Evolutionary conservation across 2,113 vertebrate genomes (phyloP).

Genomic region (Dasyprocta punctata): DNA sequence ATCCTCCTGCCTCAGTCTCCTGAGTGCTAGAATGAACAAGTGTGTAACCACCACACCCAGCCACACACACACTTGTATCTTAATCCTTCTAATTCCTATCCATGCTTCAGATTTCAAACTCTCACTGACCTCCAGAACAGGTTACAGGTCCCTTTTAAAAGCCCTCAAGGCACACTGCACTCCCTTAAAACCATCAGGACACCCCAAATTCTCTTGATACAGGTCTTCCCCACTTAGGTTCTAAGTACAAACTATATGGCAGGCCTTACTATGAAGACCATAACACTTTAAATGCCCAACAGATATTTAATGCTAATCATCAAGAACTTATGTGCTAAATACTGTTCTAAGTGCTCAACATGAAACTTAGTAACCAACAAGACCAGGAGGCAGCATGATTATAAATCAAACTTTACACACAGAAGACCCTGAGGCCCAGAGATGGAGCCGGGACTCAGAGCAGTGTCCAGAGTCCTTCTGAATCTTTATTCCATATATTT

Average conservation of each 20-base stretch:
- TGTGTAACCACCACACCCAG: neutral
- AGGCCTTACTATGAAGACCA: neutral
- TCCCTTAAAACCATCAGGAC: neutral
- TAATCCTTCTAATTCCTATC: neutral
- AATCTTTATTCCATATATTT: neutral
- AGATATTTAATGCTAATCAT: neutral
- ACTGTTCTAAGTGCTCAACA: neutral
- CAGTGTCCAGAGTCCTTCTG: neutral
- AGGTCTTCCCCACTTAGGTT: neutral
- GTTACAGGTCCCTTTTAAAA: neutral
- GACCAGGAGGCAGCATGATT: neutral
- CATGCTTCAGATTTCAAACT: constrained; percentile 25
- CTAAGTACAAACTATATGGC: neutral
- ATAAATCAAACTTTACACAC: constrained; percentile 12
- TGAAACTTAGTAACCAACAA: neutral
- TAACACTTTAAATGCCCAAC: neutral
- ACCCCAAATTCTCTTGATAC: neutral
- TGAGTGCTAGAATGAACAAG: neutral
- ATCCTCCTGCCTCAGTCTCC: neutral
- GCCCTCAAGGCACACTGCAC: neutral
- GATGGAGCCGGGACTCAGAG: neutral
- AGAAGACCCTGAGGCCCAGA: neutral
- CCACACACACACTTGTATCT: neutral
- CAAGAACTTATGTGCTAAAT: neutral
- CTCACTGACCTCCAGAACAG: neutral